Evolutionary conservation across 2,888 invertebrate genomes (phyloP).

Genomic region (Metacarcinus magister): DNA sequence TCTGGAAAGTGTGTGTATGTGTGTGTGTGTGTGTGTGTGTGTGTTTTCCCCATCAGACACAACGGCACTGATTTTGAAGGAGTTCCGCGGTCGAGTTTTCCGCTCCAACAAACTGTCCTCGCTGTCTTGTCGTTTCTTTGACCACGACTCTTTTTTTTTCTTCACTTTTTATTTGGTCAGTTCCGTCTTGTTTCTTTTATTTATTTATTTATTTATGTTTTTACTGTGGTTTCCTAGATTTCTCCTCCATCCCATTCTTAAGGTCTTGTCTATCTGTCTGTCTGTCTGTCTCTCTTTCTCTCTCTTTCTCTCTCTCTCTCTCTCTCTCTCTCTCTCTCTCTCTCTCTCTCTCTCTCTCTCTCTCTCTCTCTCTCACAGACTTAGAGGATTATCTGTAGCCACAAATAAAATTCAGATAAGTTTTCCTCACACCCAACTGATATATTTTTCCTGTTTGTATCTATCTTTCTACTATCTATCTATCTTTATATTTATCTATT

Average conservation of each 20-base stretch:
- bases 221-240: background rate
- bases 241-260: background rate
- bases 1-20: too few relatives aligned
- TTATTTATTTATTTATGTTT: background rate
- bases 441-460: too few relatives aligned
- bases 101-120: background rate
- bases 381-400: too few relatives aligned
- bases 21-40: too few relatives aligned
- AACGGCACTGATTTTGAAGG: too few relatives aligned
- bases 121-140: background rate
- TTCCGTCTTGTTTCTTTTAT: background rate
- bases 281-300: background rate
- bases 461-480: too few relatives aligned
- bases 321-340: background rate
- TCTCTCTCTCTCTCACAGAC: background rate
- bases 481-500: too few relatives aligned
- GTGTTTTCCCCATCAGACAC: too few relatives aligned
- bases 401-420: too few relatives aligned
- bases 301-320: background rate
- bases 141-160: background rate
- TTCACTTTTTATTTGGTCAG: background rate
- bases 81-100: background rate
- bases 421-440: too few relatives aligned
- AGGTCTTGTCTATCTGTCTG: background rate
- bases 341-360: slow-evolving; percentile 29